A percentile compares a stretch with the other conserved stretches of the same genome.
Conservation (phyloP, 2,888 invertebrate genomes). For the Drosophila kambysellisi region DNA sequence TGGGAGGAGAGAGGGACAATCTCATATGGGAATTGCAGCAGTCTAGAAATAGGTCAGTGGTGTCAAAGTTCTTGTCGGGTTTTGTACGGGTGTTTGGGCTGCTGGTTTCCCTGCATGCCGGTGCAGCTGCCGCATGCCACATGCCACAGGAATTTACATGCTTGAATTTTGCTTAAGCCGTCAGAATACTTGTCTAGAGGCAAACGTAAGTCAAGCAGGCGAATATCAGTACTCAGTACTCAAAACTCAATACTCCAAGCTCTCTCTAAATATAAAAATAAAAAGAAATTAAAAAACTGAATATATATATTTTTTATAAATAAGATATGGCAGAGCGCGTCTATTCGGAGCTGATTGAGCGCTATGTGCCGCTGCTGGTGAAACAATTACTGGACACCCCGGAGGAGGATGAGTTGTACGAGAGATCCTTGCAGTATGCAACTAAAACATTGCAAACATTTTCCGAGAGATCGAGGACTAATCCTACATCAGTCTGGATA, state of each 20-base stretch:
- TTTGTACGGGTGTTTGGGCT: constrained; percentile 22
- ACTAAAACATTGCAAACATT: not conserved
- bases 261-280: not conserved
- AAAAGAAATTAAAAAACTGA: no score
- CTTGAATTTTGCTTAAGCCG: constrained; percentile 54
- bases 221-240: constrained; percentile 24
- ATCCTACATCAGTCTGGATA: not conserved
- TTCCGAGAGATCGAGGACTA: not conserved
- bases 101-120: constrained; percentile 33
- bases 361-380: constrained; percentile 33
- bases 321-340: not conserved
- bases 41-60: constrained; percentile 55
- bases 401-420: not conserved
- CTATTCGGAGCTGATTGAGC: constrained; percentile 4
- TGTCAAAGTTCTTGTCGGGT: constrained; percentile 50
- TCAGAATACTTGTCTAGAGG: constrained; percentile 23
- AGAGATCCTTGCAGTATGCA: constrained; percentile 13
- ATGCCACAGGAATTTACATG: constrained; percentile 71
- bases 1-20: not conserved
- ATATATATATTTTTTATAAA: constrained; percentile 29
- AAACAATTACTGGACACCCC: constrained; percentile 9
- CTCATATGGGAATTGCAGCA: constrained; percentile 12
- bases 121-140: constrained; percentile 36
- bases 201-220: constrained; percentile 31
- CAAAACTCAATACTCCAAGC: constrained; percentile 2